A percentile compares a stretch with the other conserved stretches of the same genome.
Evolutionary conservation across 2,113 vertebrate genomes (phyloP).

Genomic region (Marmota monax): DNA sequence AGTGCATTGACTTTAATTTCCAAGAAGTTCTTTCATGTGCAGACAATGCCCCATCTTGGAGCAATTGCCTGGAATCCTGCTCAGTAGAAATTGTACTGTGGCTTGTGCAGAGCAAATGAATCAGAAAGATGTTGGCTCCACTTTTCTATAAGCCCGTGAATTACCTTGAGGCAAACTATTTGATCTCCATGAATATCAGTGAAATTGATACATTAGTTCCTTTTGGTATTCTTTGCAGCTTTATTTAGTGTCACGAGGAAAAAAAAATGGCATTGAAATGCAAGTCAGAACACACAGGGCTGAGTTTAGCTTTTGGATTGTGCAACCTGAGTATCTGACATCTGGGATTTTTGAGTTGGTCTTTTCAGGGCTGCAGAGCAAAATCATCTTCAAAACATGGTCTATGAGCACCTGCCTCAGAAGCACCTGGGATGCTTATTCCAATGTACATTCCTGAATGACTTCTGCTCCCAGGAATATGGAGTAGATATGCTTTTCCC

Average conservation of each 20-base stretch:
- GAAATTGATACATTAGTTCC: not conserved
- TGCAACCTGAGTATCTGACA: not conserved
- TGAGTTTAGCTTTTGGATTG: not conserved
- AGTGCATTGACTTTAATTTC: not conserved
- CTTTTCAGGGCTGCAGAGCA: not conserved
- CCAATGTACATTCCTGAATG: not conserved
- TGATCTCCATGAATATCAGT: not conserved
- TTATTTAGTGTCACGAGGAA: not conserved
- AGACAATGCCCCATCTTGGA: slow-evolving; percentile 69
- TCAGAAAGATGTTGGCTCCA: slow-evolving; percentile 25
- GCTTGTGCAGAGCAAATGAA: slow-evolving; percentile 9
- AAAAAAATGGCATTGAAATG: not conserved
- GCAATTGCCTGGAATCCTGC: slow-evolving; percentile 31
- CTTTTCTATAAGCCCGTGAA: not conserved
- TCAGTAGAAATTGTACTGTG: slow-evolving; percentile 55
- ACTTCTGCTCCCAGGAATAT: not conserved
- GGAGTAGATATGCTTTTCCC: not conserved
- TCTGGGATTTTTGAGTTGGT: slow-evolving; percentile 2
- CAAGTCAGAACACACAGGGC: not conserved
- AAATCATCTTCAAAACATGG: not conserved
- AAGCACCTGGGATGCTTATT: not conserved
- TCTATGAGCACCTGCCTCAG: not conserved
- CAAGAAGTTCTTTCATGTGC: slow-evolving; percentile 70
- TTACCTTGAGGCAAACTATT: not conserved
- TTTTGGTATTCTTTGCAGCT: not conserved